Base-by-base conservation (phyloP, 2,113 vertebrate genomes). In the Capricornis sumatraensis region DNA sequence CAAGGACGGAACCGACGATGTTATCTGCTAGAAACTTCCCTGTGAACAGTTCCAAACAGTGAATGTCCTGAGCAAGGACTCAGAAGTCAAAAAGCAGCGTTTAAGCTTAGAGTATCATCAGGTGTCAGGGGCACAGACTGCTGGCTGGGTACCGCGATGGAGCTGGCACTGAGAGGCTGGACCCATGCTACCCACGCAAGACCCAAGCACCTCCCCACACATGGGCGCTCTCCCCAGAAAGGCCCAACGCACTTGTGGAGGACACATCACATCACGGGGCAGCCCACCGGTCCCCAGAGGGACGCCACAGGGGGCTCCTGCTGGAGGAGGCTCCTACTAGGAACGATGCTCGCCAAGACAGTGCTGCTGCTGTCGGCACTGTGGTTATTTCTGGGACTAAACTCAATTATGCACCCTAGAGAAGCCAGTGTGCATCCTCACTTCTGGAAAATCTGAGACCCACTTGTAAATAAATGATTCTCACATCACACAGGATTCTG, bases 11-110 rank as follows among this genome's bases (percentile, higher is more conserved):
- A 33, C 99, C 99, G 47, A 99, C 99, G 10, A 99, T 99, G 98
- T 99, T 99, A 97, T 99, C 99, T 0, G 99, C 99, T 71, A 99
- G 98, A 97, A 99, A 99, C 98, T 99, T 99, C 47, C 99, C 99
- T 99, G 98, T 89, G 97, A 87, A 94, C 90, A 83, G 86, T 62
- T 50, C 17, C 89, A 83, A 36, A 89, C 3, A 21, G 76, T 57
- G 25, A 91, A 15, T 1, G 1, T 45, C 33, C 15, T n/a, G 2
- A 60, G 7, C 58, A 17, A 71, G 28, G 9, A 6, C 79, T n/a
- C n/a, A 43, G 19, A 91, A 28, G 52, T 14, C 12, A 7, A 36
- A 28, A 71, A 60, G 5, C 40, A 71, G 25, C 0, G 0, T n/a
- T 89, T 58, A 58, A 12, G 57, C 33, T 57, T 27, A 14, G 7